Percentiles rank a stretch among this genome's conserved stretches.
Evolutionary conservation across 2,113 vertebrate genomes (phyloP).

Genomic region (Pedionomus torquatus): DNA sequence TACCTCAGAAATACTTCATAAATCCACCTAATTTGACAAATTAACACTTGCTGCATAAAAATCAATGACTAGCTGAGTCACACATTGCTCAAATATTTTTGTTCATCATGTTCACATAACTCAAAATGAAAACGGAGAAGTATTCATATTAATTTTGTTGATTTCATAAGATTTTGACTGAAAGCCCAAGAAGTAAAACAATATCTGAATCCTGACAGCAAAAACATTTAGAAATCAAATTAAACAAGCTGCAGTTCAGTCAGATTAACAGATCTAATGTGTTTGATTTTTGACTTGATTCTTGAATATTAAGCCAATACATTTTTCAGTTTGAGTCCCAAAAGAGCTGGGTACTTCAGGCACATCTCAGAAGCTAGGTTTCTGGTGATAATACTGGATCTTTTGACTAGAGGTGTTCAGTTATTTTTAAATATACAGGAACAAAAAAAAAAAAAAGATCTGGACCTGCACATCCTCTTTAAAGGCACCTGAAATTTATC

Average conservation of each 20-base stretch:
- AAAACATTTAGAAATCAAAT: neutral
- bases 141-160: neutral
- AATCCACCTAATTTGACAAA: neutral
- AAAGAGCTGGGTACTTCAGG: neutral
- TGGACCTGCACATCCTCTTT: neutral
- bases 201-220: neutral
- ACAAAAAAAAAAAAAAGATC: neutral
- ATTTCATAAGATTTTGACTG: neutral
- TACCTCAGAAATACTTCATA: neutral
- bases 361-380: neutral
- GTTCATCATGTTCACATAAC: neutral
- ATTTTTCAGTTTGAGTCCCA: neutral
- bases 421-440: neutral
- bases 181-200: neutral
- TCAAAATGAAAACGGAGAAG: neutral
- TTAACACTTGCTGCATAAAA: neutral
- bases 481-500: neutral
- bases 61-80: neutral
- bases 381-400: neutral
- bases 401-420: neutral
- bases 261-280: neutral
- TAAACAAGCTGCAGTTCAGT: neutral
- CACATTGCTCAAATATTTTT: neutral
- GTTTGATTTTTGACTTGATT: neutral
- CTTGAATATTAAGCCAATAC: neutral